Evolutionary conservation across 2,888 invertebrate species (phyloP), one percentile per base, ranked within the genome.

Genomic region (Drosophila mayaguana): DNA sequence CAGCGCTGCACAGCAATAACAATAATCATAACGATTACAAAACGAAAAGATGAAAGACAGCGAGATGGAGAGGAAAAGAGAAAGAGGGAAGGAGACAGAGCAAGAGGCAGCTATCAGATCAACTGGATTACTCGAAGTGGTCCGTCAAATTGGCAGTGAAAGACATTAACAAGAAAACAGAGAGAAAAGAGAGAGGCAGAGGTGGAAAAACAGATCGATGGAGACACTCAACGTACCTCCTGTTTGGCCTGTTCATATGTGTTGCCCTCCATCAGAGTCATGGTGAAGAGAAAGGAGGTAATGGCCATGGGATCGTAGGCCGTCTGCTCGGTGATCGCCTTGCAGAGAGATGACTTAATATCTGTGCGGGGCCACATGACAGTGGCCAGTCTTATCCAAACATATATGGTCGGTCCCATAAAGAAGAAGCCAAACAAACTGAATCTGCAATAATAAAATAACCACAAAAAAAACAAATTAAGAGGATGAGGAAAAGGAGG

Each of bases 341-440:
- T 93, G 72, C 92, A 91, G n/a, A 93, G 65, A 57, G 93, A 93
- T 51, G 93, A 92, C 69, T 86, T 92, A 48, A 93, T 90, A 69
- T 92, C 92, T 34, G 91, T 91, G 42, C 90, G 88, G 16, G 93
- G 93, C 93, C 93, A 93, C 92, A 93, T 92, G 42, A 93, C 92
- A 51, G 94, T 93, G 25, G 95, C 95, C 64, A 95, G 90, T 85
- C 94, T 94, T 76, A 96, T 93, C 96, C 96, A 96, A 20, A 94
- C 93, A 85, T 95, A 95, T 16, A 96, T 91, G n/a, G 95, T 95
- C 2, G 96, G 96, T 1, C 96, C 96, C 73, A 95, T 95, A 87
- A 95, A 95, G 56, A 94, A 93, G 43, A 94, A 94, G 34, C 96
- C 96, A 88, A 95, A 96, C 66, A 95, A 81, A 90, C 95, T 94